Evolutionary conservation across 2,113 vertebrate genomes (phyloP).

Genomic region (Cebidichthys violaceus): DNA sequence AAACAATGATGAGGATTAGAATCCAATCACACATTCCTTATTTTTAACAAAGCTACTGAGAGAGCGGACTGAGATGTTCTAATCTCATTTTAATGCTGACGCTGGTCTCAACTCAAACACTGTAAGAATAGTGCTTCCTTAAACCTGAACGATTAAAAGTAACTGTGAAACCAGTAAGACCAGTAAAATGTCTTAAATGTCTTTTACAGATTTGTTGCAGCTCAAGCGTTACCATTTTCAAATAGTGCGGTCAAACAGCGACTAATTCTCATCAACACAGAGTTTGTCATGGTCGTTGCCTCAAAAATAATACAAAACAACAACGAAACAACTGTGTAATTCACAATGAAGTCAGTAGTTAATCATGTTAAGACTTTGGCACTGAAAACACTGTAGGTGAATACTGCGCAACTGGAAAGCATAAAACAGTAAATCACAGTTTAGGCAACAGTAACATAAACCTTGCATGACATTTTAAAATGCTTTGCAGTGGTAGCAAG

Average conservation of each 20-base stretch:
- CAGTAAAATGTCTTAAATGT: background rate
- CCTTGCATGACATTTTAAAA: background rate
- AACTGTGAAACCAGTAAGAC: background rate
- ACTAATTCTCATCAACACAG: background rate
- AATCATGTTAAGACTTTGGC: background rate
- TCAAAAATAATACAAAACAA: background rate
- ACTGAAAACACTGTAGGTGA: background rate
- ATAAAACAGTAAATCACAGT: background rate
- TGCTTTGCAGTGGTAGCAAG: background rate
- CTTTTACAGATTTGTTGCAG: too few relatives aligned
- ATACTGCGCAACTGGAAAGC: background rate
- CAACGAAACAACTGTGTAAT: background rate
- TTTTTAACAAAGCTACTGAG: constrained; percentile 11
- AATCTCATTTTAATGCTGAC: constrained; percentile 15
- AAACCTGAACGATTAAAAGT: background rate
- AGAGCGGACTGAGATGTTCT: constrained; percentile 4
- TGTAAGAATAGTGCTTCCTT: background rate
- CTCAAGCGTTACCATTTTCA: background rate
- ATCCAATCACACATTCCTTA: constrained; percentile 18
- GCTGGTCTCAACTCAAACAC: background rate
- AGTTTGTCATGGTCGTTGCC: background rate
- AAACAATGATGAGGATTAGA: constrained; percentile 24
- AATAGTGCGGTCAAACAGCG: background rate
- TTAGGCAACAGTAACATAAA: background rate
- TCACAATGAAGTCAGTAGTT: background rate